Conservation (phyloP, 1,140 invertebrate genomes). For the Drosophila murphyi region DNA sequence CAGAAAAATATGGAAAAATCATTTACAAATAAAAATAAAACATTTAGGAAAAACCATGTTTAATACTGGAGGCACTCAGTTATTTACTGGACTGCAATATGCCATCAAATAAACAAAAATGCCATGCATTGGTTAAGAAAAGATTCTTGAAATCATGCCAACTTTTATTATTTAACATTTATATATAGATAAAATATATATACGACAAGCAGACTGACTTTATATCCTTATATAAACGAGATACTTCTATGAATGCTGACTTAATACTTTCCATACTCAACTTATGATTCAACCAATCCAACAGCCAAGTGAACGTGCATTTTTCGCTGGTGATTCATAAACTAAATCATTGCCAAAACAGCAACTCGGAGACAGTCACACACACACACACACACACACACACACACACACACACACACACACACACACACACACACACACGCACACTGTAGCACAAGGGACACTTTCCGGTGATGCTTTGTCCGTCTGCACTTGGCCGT, state of each 20-base stretch:
- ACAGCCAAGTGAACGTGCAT: slow-evolving; percentile 28
- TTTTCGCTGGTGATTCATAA: slow-evolving; percentile 54
- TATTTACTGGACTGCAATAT: too few species aligned
- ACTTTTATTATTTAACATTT: too few species aligned
- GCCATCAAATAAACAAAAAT: too few species aligned
- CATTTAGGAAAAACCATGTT: too few species aligned
- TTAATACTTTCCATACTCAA: slow-evolving; percentile 18
- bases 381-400: slow-evolving; percentile 6
- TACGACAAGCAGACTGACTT: too few species aligned
- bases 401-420: slow-evolving; percentile 3
- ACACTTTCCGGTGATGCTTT: slow-evolving; percentile 44
- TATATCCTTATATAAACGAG: not conserved
- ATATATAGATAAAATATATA: too few species aligned
- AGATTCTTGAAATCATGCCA: too few species aligned
- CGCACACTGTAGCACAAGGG: slow-evolving; percentile 29
- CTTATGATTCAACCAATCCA: slow-evolving; percentile 23
- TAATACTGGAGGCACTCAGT: too few species aligned
- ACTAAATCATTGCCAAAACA: slow-evolving; percentile 56
- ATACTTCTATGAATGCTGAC: slow-evolving; percentile 1
- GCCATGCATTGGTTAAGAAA: too few species aligned
- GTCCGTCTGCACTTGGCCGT: slow-evolving; percentile 54
- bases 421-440: not conserved
- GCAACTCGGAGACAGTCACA: slow-evolving; percentile 17
- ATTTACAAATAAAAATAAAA: too few species aligned
- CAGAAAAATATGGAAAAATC: too few species aligned